Evolutionary conservation across 2,888 invertebrate genomes (phyloP), one percentile per base, ranked within the genome.

Genomic region (Mesorhabditis belari): DNA sequence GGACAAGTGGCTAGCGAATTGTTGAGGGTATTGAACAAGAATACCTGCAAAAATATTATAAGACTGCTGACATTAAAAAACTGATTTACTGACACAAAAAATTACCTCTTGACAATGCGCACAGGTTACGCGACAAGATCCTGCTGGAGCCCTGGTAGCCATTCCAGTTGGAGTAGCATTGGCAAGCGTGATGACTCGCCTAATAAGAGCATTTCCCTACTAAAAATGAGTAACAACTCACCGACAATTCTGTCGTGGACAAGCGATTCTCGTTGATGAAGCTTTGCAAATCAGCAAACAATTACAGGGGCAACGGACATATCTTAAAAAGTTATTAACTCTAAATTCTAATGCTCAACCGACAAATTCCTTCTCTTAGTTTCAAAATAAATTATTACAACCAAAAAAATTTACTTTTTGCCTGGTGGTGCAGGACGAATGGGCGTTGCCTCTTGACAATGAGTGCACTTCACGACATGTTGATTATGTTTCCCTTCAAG

Each of bases 241-340:
- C 44, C 76, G 74, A 61, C 96, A 98, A 84, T 94, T 91, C 62
- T 91, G 89, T 76, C 98, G 87, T 6, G 98, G 98, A 83, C 98
- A 98, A 63, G 96, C 95, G 80, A 98, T 96, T 71, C 95, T 88
- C 83, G 92, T 92, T 65, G 95, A 93, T n/a, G 84, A 82, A 35
- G 92, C 92, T 85, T 95, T 94, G 86, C 98, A 98, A 81, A 98
- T 96, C 70, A 98, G 85, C 80, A 98, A 86, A 85, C 98, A 98
- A 83, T 96, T 94, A 87, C 98, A 98, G 24, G 96, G 95, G 82
- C 98, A 98, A 63, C 98, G 88, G 54, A 98, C 95, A 84, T 98
- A 73, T 51, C 67, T 67, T 56, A 6, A 59, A n/a, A n/a, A n/a
- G n/a, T n/a, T n/a, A n/a, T n/a, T n/a, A n/a, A n/a, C n/a, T n/a